These are phyloP conservation scores for Danio rerio DNA, from an alignment of 2,113 vertebrate genomes.

Conservation along the genomic window DNA sequence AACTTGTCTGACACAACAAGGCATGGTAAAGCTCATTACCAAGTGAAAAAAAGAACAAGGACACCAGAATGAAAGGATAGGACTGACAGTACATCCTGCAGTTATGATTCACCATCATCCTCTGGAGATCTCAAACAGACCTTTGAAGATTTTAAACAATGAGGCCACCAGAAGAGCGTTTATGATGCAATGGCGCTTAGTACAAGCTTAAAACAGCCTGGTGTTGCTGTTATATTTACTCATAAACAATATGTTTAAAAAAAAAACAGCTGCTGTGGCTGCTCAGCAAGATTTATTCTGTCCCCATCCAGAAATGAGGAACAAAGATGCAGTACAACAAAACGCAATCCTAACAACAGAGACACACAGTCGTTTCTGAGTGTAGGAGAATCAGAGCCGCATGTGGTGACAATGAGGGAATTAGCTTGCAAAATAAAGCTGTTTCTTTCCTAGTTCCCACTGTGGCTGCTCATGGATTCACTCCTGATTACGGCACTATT, in stretches of 20 bases:
- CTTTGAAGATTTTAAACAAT: constrained; percentile 4
- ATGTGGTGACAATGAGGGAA: constrained; percentile 35
- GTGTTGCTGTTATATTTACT: neutral
- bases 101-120: neutral
- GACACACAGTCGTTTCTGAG: neutral
- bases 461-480: constrained; percentile 30
- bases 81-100: neutral
- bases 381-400: neutral
- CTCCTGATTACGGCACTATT: constrained; percentile 35
- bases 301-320: neutral
- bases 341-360: neutral
- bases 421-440: constrained; percentile 34
- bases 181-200: neutral
- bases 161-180: neutral
- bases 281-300: neutral
- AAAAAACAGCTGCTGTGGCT: neutral
- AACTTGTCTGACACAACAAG: neutral
- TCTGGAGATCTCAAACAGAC: neutral
- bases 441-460: constrained; percentile 33
- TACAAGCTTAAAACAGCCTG: neutral
- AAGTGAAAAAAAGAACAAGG: neutral
- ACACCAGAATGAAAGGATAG: neutral
- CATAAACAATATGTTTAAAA: neutral
- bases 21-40: neutral
- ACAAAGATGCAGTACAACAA: constrained; percentile 1